phyloP scores from a whole-genome alignment of 92 coral and sea anemone species.

The Palythoa caribaeorum region DNA sequence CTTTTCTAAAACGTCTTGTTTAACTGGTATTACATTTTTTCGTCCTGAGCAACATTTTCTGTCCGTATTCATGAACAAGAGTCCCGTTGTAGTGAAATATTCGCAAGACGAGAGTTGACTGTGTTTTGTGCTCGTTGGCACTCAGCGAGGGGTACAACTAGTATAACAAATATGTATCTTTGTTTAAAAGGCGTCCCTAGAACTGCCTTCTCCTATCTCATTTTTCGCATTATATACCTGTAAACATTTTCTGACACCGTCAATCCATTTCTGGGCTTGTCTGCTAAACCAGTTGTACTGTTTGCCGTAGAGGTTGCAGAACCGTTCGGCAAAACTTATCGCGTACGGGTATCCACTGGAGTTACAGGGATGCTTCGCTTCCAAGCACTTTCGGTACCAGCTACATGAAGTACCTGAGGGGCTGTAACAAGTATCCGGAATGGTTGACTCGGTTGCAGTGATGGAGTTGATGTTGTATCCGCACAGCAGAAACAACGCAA shows the following conservation, averaged over 20 bases:
- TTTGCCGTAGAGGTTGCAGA: constrained; percentile 40
- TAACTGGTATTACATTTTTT: too few species aligned
- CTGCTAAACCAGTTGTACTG: constrained; percentile 39
- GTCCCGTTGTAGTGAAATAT: too few species aligned
- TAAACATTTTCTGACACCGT: constrained; percentile 54
- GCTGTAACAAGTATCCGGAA: constrained; percentile 46
- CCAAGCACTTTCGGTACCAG: constrained; percentile 59
- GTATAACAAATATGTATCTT: too few species aligned
- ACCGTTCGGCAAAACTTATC: constrained; percentile 44
- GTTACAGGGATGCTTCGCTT: constrained; percentile 45
- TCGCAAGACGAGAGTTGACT: too few species aligned
- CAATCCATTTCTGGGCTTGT: constrained; percentile 40
- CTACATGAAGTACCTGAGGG: constrained; percentile 48
- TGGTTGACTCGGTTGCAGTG: constrained; percentile 15
- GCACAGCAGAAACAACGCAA: constrained; percentile 19
- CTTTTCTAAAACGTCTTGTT: too few species aligned
- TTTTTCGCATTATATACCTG: constrained; percentile 23
- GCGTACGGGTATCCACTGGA: constrained; percentile 44
- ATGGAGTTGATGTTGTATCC: constrained; percentile 8
- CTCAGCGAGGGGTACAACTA: too few species aligned
- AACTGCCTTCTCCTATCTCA: too few species aligned
- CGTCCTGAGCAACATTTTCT: too few species aligned
- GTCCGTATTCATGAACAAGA: too few species aligned
- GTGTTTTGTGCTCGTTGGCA: too few species aligned
- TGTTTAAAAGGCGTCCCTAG: too few species aligned